Conservation (phyloP, 2,888 invertebrate species). For the Drosophila mulleri region DNA sequence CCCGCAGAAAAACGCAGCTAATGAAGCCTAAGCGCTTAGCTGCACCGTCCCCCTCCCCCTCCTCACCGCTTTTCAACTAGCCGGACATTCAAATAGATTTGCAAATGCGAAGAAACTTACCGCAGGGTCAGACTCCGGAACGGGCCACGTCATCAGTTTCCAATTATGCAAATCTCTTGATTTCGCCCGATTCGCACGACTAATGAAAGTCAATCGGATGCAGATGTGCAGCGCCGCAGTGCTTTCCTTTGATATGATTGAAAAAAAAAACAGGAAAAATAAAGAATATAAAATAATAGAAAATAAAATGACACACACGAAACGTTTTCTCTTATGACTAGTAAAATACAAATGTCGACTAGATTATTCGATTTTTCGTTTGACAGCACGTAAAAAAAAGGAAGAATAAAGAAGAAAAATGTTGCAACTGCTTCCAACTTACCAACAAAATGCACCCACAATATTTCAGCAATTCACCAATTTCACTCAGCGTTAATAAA, state of each 20-base stretch:
- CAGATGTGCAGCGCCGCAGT: background rate
- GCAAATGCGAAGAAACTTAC: slow-evolving; percentile 1
- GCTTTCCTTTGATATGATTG: background rate
- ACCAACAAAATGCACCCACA: too few relatives aligned
- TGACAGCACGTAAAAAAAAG: too few relatives aligned
- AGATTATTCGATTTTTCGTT: too few relatives aligned
- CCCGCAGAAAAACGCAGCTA: slow-evolving; percentile 76
- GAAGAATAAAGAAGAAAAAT: too few relatives aligned
- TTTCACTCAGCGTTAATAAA: too few relatives aligned
- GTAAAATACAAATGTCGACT: too few relatives aligned
- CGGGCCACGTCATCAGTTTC: background rate
- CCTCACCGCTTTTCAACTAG: background rate
- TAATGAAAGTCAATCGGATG: background rate
- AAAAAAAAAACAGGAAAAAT: background rate
- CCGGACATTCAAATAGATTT: slow-evolving; percentile 19
- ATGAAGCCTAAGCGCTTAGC: slow-evolving; percentile 58
- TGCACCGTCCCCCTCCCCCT: background rate
- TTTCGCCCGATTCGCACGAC: background rate
- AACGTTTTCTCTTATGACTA: background rate
- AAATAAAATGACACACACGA: background rate
- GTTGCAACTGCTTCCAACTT: too few relatives aligned
- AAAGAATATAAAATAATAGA: background rate
- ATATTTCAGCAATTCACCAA: too few relatives aligned
- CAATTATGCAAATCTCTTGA: too few relatives aligned
- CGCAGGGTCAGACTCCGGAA: background rate